Percentiles rank a stretch among this genome's conserved stretches.
phyloP scores from a whole-genome alignment of 2,888 invertebrate species.

The Epirrhoe tristata region DNA sequence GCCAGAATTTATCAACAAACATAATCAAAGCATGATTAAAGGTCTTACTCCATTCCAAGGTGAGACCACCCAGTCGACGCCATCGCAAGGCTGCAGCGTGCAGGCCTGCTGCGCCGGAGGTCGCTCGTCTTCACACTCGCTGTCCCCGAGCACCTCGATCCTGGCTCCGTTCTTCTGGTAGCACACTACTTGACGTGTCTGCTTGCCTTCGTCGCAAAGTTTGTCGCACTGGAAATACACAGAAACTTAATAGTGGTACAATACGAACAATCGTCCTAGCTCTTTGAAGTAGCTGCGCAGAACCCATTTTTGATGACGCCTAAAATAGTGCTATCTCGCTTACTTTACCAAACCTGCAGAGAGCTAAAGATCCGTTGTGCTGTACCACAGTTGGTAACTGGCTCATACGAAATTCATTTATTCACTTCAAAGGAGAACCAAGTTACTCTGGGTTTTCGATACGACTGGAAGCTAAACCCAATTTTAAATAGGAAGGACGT shows the following conservation, averaged over 20 bases:
- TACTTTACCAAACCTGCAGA: too few species aligned
- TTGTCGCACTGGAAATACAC: slow-evolving; percentile 89
- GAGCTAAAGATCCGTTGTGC: too few species aligned
- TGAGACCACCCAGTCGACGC: slow-evolving; percentile 95
- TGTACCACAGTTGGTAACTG: too few species aligned
- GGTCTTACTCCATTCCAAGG: slow-evolving; percentile 93
- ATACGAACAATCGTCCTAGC: too few species aligned
- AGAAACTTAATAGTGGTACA: background rate
- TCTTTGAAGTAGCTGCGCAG: too few species aligned
- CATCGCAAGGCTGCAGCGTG: slow-evolving; percentile 93
- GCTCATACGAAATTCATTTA: too few species aligned
- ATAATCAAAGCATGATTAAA: background rate
- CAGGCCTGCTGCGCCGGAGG: slow-evolving; percentile 90
- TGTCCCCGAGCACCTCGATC: slow-evolving; percentile 88
- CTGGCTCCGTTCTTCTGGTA: slow-evolving; percentile 87
- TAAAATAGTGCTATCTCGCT: too few species aligned
- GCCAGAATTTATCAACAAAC: background rate
- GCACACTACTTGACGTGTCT: slow-evolving; percentile 93
- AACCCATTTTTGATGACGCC: too few species aligned
- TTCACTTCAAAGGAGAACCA: too few species aligned
- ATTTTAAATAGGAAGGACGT: too few species aligned
- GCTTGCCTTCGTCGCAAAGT: slow-evolving; percentile 95
- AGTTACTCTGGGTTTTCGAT: too few species aligned
- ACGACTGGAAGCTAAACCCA: too few species aligned
- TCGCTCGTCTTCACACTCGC: slow-evolving; percentile 88